Evolutionary conservation across 2,797 vertebrate genomes (phyloP).

Genomic region (Peromyscus melanophrys): DNA sequence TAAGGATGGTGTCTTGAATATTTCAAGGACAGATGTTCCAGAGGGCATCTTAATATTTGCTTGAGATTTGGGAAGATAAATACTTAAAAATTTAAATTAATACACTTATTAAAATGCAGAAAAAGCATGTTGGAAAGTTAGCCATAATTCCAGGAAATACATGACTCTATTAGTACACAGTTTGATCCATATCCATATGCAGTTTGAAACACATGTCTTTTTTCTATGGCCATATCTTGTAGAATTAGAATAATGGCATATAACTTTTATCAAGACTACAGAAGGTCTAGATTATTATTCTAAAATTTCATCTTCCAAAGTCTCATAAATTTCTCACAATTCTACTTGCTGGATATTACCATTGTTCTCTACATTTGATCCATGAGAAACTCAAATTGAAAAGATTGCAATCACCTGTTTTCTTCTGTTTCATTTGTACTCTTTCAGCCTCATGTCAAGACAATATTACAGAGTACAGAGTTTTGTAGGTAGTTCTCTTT

Average conservation of each 20-base stretch:
- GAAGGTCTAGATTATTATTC: background rate
- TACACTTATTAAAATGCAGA: background rate
- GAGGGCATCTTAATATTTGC: slow-evolving; percentile 48
- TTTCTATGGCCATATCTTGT: background rate
- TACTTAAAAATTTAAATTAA: background rate
- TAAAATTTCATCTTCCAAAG: background rate
- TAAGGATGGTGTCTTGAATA: slow-evolving; percentile 55
- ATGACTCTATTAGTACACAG: slow-evolving; percentile 30
- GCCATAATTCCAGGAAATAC: background rate
- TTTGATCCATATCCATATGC: background rate
- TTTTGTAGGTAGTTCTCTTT: background rate
- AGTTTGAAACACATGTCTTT: background rate
- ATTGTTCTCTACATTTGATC: background rate
- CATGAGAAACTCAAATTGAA: background rate
- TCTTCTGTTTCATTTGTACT: background rate
- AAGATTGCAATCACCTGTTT: background rate
- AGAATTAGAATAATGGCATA: background rate
- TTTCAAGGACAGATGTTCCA: slow-evolving; percentile 59
- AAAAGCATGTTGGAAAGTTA: slow-evolving; percentile 9
- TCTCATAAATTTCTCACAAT: background rate
- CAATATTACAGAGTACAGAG: background rate
- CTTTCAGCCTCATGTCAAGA: background rate
- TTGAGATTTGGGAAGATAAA: background rate
- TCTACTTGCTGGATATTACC: slow-evolving; percentile 18
- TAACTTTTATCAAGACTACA: background rate